Conservation (phyloP, 1,140 invertebrate genomes). For the Megalopta genalis region DNA sequence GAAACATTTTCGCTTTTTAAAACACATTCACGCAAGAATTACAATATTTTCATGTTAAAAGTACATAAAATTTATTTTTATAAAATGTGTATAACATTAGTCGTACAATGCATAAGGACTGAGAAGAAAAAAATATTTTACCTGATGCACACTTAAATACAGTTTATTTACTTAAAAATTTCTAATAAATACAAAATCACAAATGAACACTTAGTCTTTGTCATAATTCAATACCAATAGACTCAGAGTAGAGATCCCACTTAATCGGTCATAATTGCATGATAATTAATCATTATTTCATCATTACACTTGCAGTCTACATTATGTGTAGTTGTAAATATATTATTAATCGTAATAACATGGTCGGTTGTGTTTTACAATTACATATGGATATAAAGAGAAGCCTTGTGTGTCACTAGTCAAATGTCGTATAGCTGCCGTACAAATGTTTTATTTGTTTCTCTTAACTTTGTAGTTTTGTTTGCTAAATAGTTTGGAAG, state of each 20-base stretch:
- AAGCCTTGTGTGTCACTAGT: constrained; percentile 70
- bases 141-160: constrained; percentile 78
- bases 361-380: constrained; percentile 71
- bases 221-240: constrained; percentile 75
- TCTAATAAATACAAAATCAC: constrained; percentile 81
- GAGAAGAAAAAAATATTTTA: constrained; percentile 31
- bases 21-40: no score
- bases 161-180: constrained; percentile 81
- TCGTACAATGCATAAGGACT: constrained; percentile 3
- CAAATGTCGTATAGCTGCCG: constrained; percentile 67
- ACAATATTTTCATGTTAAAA: no score
- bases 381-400: constrained; percentile 72
- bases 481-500: constrained; percentile 68
- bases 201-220: constrained; percentile 80
- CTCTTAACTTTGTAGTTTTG: constrained; percentile 54
- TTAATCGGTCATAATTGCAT: constrained; percentile 75
- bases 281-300: constrained; percentile 77
- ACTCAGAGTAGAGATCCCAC: constrained; percentile 66
- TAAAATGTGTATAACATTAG: constrained; percentile 21
- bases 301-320: constrained; percentile 78
- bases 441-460: constrained; percentile 53
- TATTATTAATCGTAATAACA: constrained; percentile 72
- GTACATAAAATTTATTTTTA: background rate
- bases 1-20: constrained; percentile 11
- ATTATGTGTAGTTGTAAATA: constrained; percentile 73